Conservation (phyloP, 2,888 invertebrate species). For the Ochlodes sylvanus region DNA sequence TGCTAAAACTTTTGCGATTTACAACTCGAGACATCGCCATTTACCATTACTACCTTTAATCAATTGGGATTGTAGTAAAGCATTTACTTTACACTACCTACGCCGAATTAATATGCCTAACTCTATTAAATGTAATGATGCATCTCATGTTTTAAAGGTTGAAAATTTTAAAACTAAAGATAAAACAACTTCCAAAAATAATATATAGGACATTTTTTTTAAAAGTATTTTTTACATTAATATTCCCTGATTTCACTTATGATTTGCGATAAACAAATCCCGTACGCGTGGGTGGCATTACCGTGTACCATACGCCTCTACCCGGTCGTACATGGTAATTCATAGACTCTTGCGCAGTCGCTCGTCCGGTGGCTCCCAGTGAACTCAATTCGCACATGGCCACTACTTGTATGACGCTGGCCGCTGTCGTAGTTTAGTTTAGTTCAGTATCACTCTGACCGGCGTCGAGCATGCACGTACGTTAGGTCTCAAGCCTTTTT, state of each 20-base stretch:
- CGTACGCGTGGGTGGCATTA: conserved; percentile 52
- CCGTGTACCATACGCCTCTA: conserved; percentile 15
- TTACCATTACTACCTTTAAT: too few species aligned
- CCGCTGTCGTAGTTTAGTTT: conserved; percentile 42
- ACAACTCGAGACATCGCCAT: too few species aligned
- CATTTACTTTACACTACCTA: too few species aligned
- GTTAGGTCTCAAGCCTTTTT: conserved; percentile 40
- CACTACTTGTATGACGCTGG: conserved; percentile 37
- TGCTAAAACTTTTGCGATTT: too few species aligned
- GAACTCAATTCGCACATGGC: conserved; percentile 68
- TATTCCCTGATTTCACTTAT: too few species aligned
- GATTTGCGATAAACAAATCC: conserved; percentile 1
- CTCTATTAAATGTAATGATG: too few species aligned
- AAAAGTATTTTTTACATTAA: background rate
- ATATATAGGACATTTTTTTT: too few species aligned
- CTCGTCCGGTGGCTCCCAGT: conserved; percentile 53
- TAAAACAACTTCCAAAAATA: too few species aligned
- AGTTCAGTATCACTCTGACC: conserved; percentile 66
- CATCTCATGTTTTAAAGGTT: too few species aligned
- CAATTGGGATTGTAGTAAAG: background rate
- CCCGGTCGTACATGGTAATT: conserved; percentile 34
- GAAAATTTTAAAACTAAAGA: too few species aligned
- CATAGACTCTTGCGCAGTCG: conserved; percentile 45
- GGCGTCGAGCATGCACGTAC: conserved; percentile 62
- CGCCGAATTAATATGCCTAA: too few species aligned